A percentile compares a stretch with the other conserved stretches of the same genome.
Conservation (phyloP, 2,888 invertebrate genomes). For the Drosophila barbarae region DNA sequence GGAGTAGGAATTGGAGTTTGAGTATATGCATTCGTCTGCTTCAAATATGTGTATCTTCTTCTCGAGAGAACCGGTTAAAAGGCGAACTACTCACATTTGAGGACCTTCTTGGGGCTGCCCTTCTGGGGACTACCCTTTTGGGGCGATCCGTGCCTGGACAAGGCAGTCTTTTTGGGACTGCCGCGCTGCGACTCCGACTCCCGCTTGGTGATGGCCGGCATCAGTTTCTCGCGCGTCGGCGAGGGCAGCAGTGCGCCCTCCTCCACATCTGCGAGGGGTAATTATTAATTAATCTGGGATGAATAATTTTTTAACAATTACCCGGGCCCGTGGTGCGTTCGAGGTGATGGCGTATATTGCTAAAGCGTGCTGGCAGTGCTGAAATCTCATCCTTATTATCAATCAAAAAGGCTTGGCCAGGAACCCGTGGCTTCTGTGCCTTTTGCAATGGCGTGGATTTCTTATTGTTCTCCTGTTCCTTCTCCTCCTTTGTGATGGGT, state of each 20-base stretch:
- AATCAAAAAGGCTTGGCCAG: constrained; percentile 82
- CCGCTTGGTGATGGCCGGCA: constrained; percentile 83
- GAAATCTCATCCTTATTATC: constrained; percentile 80
- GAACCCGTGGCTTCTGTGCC: constrained; percentile 80
- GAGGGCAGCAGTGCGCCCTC: constrained; percentile 85
- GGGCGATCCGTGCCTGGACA: constrained; percentile 80
- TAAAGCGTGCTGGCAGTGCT: constrained; percentile 79
- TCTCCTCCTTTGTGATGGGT: constrained; percentile 90
- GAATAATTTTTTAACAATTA: constrained; percentile 63
- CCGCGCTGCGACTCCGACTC: constrained; percentile 79
- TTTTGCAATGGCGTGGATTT: constrained; percentile 85
- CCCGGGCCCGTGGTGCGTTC: constrained; percentile 86
- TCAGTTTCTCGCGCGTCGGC: constrained; percentile 86
- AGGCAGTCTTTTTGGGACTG: constrained; percentile 79
- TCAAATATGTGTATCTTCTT: constrained; percentile 1
- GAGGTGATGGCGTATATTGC: constrained; percentile 86
- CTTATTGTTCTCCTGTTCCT: constrained; percentile 91
- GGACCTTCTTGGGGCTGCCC: constrained; percentile 82
- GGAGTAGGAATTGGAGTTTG: constrained; percentile 19
- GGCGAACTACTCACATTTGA: constrained; percentile 78
- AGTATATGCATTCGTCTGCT: constrained; percentile 10
- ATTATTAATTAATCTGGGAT: not conserved
- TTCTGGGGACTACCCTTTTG: constrained; percentile 81
- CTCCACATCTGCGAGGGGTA: constrained; percentile 79
- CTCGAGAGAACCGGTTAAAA: constrained; percentile 2